phyloP scores from a whole-genome alignment of 2,888 invertebrate genomes.

The Trissonchulus sp. region DNA sequence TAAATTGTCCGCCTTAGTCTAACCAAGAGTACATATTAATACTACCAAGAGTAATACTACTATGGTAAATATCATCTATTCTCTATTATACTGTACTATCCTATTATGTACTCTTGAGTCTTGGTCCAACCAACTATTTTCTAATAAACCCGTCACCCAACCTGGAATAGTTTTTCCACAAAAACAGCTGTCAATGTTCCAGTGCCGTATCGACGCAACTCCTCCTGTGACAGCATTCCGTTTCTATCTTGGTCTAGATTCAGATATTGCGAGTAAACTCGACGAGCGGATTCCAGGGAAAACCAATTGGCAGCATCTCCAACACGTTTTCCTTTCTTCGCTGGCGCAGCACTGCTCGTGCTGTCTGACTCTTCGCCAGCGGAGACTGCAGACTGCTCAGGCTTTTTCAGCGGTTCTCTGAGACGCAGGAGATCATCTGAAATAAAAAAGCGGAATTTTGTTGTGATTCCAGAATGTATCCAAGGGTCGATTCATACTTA shows the following conservation, averaged over 20 bases:
- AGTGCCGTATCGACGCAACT: slow-evolving; percentile 78
- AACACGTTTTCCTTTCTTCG: neutral
- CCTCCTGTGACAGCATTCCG: slow-evolving; percentile 85
- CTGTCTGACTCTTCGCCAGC: neutral
- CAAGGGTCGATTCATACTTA: too few species aligned
- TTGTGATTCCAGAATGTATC: too few species aligned
- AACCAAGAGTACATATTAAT: too few species aligned
- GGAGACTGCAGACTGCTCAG: neutral
- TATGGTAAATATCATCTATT: too few species aligned
- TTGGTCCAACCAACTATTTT: too few species aligned
- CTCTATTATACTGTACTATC: too few species aligned
- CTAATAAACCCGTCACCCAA: too few species aligned
- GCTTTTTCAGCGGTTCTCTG: neutral
- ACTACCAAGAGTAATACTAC: too few species aligned
- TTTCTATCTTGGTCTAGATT: slow-evolving; percentile 89
- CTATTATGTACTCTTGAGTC: too few species aligned
- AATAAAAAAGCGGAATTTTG: too few species aligned
- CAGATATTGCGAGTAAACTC: slow-evolving; percentile 87
- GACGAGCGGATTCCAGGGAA: slow-evolving; percentile 62
- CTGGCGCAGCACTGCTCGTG: neutral
- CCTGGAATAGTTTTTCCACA: slow-evolving; percentile 66
- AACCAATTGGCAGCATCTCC: slow-evolving; percentile 52
- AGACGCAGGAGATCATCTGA: neutral
- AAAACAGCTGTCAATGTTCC: slow-evolving; percentile 85
- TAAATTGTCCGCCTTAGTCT: too few species aligned